These are phyloP conservation scores for Liposcelis brunnea DNA, from an alignment of 2,888 invertebrate species.

Conservation along the genomic window DNA sequence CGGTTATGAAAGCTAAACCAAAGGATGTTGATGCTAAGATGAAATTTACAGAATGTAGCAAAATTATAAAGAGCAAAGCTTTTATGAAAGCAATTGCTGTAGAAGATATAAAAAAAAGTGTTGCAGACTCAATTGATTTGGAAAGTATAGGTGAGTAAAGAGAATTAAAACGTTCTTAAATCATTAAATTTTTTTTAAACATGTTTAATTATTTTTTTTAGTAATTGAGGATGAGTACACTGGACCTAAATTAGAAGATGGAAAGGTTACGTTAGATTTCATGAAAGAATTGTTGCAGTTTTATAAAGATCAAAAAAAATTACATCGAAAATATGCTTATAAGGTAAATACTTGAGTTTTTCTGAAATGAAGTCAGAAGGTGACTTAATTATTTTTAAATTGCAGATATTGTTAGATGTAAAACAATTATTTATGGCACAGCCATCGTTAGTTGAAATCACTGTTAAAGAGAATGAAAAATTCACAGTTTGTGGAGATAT, in stretches of 20 bases:
- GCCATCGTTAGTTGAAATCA: conserved; percentile 79
- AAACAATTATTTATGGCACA: conserved; percentile 67
- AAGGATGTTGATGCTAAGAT: conserved; percentile 85
- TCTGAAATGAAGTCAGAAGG: not conserved
- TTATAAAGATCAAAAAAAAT: conserved; percentile 77
- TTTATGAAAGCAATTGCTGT: conserved; percentile 95
- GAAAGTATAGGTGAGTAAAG: conserved; percentile 77
- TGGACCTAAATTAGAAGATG: conserved; percentile 78
- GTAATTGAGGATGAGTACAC: conserved; percentile 88
- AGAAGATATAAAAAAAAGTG: conserved; percentile 73
- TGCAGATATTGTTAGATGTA: conserved; percentile 79
- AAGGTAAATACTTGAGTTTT: conserved; percentile 45
- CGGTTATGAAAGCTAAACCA: conserved; percentile 79
- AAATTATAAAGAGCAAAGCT: conserved; percentile 85
- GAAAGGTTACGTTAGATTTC: conserved; percentile 75
- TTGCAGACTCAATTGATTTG: conserved; percentile 76
- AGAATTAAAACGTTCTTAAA: too few species aligned
- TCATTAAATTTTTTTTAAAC: conserved; percentile 9
- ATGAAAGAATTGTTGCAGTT: conserved; percentile 75
- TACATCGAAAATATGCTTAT: conserved; percentile 94
- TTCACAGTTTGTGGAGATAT: conserved; percentile 98
- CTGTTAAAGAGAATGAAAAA: conserved; percentile 68
- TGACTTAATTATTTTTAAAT: too few species aligned
- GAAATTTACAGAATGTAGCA: conserved; percentile 86
- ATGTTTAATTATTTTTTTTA: conserved; percentile 32